These are phyloP conservation scores for Drosophila neocordata DNA, from an alignment of 1,140 invertebrate species.

Conservation along the genomic window DNA sequence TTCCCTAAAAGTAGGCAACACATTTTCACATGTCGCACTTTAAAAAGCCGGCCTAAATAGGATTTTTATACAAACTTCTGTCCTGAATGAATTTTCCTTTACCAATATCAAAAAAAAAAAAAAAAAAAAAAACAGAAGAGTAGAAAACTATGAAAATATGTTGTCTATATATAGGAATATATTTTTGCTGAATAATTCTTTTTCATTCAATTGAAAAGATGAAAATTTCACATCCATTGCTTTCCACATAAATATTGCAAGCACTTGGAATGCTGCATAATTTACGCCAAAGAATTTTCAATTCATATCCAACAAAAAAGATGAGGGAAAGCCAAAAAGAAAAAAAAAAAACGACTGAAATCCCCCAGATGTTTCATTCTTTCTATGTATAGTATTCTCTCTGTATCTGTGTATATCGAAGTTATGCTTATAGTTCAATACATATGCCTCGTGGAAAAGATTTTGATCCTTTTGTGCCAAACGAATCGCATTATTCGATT, in stretches of 20 bases:
- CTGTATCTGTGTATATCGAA: constrained; percentile 6
- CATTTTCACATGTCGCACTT: background rate
- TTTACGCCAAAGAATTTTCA: constrained; percentile 56
- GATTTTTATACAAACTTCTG: background rate
- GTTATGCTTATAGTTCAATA: constrained; percentile 52
- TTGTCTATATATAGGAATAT: background rate
- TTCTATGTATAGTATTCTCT: background rate
- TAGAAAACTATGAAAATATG: background rate
- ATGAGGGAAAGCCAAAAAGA: background rate
- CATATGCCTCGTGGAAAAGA: constrained; percentile 38
- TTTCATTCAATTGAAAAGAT: background rate
- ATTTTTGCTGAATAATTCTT: background rate
- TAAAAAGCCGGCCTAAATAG: background rate
- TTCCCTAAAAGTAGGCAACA: background rate
- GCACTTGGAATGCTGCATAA: constrained; percentile 49
- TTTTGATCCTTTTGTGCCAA: constrained; percentile 37
- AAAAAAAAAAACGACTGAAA: background rate
- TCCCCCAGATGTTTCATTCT: background rate
- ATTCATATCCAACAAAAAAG: background rate
- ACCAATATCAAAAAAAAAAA: background rate
- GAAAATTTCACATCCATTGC: background rate
- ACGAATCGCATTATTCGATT: constrained; percentile 57
- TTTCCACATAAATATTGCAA: constrained; percentile 46
- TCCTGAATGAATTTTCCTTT: background rate
- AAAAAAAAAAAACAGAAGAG: no score